Percentiles rank a stretch among this genome's conserved stretches.
Conservation (phyloP, 2,113 vertebrate genomes). For the Campylorhamphus procurvoides region DNA sequence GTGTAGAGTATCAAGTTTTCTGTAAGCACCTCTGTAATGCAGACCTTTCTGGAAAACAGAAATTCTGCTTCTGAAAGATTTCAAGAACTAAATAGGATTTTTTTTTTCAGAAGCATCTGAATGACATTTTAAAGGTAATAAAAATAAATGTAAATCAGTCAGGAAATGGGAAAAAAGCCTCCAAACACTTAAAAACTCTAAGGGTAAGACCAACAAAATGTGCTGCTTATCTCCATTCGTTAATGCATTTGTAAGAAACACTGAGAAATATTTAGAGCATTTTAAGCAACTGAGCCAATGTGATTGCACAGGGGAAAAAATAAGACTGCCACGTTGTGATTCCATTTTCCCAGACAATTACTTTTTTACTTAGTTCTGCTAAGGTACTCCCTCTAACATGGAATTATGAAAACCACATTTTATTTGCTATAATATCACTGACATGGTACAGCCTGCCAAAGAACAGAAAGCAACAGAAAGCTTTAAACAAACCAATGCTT, state of each 20-base stretch:
- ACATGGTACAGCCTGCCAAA: neutral
- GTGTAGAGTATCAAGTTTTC: neutral
- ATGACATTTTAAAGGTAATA: neutral
- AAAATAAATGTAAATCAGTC: neutral
- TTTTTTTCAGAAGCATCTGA: neutral
- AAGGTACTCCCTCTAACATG: neutral
- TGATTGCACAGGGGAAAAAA: neutral
- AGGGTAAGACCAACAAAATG: neutral
- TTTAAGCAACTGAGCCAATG: neutral
- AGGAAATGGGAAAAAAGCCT: neutral
- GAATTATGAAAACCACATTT: neutral
- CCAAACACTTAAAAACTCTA: neutral
- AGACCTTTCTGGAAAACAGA: neutral
- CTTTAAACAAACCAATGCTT: neutral
- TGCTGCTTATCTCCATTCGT: neutral
- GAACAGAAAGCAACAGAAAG: neutral
- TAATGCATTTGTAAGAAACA: neutral
- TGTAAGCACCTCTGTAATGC: neutral
- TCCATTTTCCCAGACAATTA: neutral
- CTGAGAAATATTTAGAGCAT: neutral
- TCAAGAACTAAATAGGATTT: neutral
- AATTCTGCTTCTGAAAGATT: neutral
- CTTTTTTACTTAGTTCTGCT: neutral
- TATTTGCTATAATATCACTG: neutral
- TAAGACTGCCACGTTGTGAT: neutral